phyloP scores from a whole-genome alignment of 2,113 vertebrate genomes.

The Panthera tigris region DNA sequence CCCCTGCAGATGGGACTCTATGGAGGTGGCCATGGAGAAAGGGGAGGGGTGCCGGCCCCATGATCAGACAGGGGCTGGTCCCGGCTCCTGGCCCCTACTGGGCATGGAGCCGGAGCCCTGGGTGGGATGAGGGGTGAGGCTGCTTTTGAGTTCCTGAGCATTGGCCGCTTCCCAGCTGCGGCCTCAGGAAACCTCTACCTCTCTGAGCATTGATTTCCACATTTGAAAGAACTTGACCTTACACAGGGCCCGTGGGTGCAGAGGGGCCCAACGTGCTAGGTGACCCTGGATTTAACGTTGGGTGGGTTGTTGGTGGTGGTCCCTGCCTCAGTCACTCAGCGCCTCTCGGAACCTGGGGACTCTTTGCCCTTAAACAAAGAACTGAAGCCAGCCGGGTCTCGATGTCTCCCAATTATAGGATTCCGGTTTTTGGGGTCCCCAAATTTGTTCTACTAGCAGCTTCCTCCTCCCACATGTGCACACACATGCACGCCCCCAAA shows the following conservation, averaged over 20 bases:
- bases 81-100: accelerated
- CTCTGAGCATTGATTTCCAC: background rate
- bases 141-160: background rate
- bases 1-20: background rate
- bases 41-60: no score
- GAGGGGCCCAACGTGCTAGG: accelerated
- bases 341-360: background rate
- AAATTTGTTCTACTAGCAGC: background rate
- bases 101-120: background rate
- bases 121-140: background rate
- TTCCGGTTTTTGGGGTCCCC: background rate
- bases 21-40: background rate
- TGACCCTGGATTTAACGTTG: accelerated
- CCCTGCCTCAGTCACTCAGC: background rate
- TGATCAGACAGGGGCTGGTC: background rate
- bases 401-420: no score
- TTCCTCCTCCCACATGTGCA: background rate
- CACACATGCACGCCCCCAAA: background rate
- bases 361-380: background rate
- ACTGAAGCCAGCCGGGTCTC: background rate
- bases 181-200: background rate
- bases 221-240: background rate
- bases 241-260: background rate
- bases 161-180: background rate
- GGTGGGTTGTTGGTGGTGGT: background rate